Percentiles rank a stretch among this genome's conserved stretches.
phyloP scores from a whole-genome alignment of 2,888 invertebrate species.

The Aphodius sticticus region DNA sequence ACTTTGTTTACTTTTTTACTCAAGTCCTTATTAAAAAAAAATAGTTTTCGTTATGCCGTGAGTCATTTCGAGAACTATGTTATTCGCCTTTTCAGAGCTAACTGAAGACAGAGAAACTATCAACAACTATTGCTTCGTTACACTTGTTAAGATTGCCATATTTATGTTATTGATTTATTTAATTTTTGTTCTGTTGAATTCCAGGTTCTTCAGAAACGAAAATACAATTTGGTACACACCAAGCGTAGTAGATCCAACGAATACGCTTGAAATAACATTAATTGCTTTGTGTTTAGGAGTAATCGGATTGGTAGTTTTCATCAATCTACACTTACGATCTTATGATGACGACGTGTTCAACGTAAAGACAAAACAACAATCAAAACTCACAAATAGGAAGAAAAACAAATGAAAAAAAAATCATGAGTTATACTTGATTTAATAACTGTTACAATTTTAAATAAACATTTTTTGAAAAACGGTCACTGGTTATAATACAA shows the following conservation, averaged over 20 bases:
- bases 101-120: no score
- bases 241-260: conserved; percentile 77
- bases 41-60: no score
- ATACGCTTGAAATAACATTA: conserved; percentile 71
- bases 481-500: not conserved
- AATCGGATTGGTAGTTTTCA: conserved; percentile 63
- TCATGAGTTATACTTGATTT: not conserved
- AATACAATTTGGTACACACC: conserved; percentile 78
- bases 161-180: not conserved
- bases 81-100: no score
- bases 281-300: conserved; percentile 66
- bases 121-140: no score
- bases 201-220: conserved; percentile 72
- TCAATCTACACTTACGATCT: conserved; percentile 63
- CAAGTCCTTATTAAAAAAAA: no score
- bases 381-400: conserved; percentile 23
- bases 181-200: conserved; percentile 42
- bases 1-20: no score
- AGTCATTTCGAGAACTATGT: no score
- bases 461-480: not conserved
- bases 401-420: conserved; percentile 30
- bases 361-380: not conserved
- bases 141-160: no score
- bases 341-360: conserved; percentile 51
- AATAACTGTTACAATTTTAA: not conserved